Percentiles rank a stretch among this genome's conserved stretches.
phyloP scores from a whole-genome alignment of 1,140 invertebrate genomes.

The Caerostris darwini region DNA sequence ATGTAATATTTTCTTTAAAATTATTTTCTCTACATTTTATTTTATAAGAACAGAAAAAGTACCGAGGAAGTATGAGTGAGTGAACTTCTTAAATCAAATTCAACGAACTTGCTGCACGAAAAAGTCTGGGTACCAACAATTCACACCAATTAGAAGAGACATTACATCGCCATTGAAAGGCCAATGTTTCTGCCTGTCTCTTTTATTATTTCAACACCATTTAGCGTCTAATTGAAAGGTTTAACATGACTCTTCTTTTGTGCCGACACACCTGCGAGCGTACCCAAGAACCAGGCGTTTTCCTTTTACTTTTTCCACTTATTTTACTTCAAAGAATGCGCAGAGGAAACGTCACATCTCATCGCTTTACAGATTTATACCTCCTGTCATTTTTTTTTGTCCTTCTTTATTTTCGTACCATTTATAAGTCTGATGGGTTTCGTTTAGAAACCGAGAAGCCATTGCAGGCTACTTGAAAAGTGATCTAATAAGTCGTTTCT shows the following conservation, averaged over 20 bases:
- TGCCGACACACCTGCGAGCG: constrained; percentile 19
- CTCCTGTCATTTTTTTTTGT: constrained; percentile 2
- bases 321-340: constrained; percentile 17
- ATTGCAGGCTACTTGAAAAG: constrained; percentile 14
- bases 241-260: constrained; percentile 36
- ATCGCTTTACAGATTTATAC: constrained; percentile 42
- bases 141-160: not conserved
- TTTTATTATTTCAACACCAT: constrained; percentile 40
- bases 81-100: not conserved
- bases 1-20: no score
- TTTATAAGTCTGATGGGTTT: not conserved
- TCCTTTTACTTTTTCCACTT: not conserved
- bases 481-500: constrained; percentile 41
- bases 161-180: not conserved
- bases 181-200: constrained; percentile 16
- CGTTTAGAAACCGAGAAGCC: not conserved
- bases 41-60: not conserved
- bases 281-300: not conserved
- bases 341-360: constrained; percentile 64
- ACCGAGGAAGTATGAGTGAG: constrained; percentile 1
- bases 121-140: not conserved
- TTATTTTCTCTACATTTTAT: no score
- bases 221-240: constrained; percentile 32
- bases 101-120: not conserved
- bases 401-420: not conserved